Conservation (phyloP, 2,888 invertebrate species). For the Polia nebulosa region DNA sequence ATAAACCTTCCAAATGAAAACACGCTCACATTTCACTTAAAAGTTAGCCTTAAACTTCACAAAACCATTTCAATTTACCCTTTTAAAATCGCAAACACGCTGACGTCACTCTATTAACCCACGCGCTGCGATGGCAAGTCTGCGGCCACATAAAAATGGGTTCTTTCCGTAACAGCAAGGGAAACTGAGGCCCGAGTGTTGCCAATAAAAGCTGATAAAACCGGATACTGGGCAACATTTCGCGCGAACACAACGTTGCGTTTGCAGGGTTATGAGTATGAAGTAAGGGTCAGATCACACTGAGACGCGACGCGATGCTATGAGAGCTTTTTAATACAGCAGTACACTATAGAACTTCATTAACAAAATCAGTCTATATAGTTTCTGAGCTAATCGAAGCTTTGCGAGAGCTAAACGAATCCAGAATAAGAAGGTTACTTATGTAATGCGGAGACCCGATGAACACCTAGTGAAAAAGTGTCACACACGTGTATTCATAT, state of each 20-base stretch:
- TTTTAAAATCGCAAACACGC: constrained; percentile 47
- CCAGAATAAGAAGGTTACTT: too few relatives aligned
- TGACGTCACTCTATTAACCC: constrained; percentile 62
- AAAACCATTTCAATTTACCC: constrained; percentile 17
- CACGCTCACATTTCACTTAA: constrained; percentile 11
- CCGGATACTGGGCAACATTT: constrained; percentile 65
- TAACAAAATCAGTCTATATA: too few relatives aligned
- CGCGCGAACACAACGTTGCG: constrained; percentile 50
- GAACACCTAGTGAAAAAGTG: too few relatives aligned
- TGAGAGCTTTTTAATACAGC: too few relatives aligned
- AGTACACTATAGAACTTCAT: too few relatives aligned
- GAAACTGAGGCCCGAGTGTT: constrained; percentile 60
- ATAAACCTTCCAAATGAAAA: constrained; percentile 27
- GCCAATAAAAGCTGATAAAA: constrained; percentile 72
- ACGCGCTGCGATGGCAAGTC: constrained; percentile 51
- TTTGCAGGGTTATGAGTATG: constrained; percentile 51
- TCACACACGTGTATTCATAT: too few relatives aligned
- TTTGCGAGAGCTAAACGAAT: too few relatives aligned
- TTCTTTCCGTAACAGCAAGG: constrained; percentile 64
- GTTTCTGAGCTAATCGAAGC: too few relatives aligned
- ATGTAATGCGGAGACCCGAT: too few relatives aligned
- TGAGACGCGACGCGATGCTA: background rate
- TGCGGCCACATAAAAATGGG: constrained; percentile 65
- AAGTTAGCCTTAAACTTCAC: constrained; percentile 18
- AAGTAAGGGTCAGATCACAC: constrained; percentile 8